Evolutionary conservation across 2,113 vertebrate genomes (phyloP).

Genomic region (Sebastes schlegelii): DNA sequence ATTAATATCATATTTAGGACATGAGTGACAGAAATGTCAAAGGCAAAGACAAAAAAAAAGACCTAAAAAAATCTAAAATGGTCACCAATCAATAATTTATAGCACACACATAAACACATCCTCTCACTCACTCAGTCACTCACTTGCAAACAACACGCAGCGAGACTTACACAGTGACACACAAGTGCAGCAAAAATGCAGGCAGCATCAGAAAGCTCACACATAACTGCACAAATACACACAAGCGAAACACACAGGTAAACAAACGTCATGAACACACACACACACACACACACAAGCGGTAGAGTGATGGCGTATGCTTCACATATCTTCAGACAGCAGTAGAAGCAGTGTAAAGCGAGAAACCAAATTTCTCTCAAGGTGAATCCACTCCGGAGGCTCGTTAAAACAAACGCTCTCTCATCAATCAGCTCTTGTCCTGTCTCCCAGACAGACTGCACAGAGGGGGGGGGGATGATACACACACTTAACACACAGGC

Average conservation of each 20-base stretch:
- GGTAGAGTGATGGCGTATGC: constrained; percentile 26
- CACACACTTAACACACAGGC: constrained; percentile 22
- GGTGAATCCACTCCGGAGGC: constrained; percentile 74
- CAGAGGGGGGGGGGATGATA: constrained; percentile 6
- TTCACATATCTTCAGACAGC: constrained; percentile 46
- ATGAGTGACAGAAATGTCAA: not conserved
- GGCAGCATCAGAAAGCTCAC: not conserved
- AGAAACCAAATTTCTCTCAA: constrained; percentile 73
- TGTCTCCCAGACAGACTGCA: constrained; percentile 43
- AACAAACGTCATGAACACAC: constrained; percentile 27
- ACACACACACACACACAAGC: constrained; percentile 21
- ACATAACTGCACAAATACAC: constrained; percentile 1
- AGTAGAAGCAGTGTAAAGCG: constrained; percentile 51
- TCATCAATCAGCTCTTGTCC: constrained; percentile 73
- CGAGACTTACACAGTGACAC: not conserved
- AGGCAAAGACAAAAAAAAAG: not conserved
- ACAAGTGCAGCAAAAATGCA: constrained; percentile 5
- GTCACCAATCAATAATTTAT: constrained; percentile 27
- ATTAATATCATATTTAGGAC: not conserved
- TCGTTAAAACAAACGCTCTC: constrained; percentile 75
- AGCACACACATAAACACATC: not conserved
- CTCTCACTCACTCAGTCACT: not conserved
- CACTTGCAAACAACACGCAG: not conserved
- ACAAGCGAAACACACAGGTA: constrained; percentile 30
- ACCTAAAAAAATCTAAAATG: not conserved